phyloP scores from a whole-genome alignment of 2,797 vertebrate genomes.

The Dendrocincla tyrannina region DNA sequence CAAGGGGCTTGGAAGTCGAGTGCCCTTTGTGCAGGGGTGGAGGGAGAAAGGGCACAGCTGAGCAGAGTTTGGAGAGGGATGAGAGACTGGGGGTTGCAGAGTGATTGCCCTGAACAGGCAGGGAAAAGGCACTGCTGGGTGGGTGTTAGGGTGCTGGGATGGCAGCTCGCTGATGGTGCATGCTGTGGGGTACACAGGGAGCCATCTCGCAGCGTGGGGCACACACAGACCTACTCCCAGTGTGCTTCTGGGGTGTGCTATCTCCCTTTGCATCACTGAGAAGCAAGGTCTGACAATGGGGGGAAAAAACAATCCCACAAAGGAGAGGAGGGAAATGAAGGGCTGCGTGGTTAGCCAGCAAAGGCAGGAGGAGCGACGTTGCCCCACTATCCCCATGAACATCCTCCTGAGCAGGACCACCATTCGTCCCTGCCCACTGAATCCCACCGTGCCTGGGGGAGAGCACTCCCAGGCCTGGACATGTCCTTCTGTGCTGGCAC shows the following conservation, averaged over 20 bases:
- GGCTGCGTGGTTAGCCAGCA: neutral
- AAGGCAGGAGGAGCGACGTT: neutral
- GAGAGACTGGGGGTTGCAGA: accelerated
- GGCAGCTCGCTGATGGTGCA: neutral
- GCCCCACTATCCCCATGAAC: neutral
- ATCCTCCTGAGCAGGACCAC: accelerated
- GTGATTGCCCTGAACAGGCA: neutral
- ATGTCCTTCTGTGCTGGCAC: accelerated
- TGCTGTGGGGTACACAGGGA: neutral
- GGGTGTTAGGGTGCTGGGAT: neutral
- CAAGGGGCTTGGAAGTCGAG: neutral
- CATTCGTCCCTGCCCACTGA: accelerated
- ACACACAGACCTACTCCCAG: accelerated
- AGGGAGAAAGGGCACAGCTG: accelerated
- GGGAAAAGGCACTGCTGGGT: neutral
- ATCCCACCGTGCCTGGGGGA: accelerated
- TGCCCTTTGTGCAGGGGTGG: neutral
- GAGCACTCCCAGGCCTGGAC: neutral
- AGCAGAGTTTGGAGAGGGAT: neutral
- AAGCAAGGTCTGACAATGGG: neutral
- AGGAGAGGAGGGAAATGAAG: neutral
- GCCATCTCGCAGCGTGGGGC: accelerated
- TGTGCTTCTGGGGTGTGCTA: accelerated
- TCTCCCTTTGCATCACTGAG: neutral
- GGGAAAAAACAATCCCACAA: neutral